Percentiles rank a stretch among this genome's conserved stretches.
Conservation (phyloP, 2,797 vertebrate genomes). For the Octomys mimax region DNA sequence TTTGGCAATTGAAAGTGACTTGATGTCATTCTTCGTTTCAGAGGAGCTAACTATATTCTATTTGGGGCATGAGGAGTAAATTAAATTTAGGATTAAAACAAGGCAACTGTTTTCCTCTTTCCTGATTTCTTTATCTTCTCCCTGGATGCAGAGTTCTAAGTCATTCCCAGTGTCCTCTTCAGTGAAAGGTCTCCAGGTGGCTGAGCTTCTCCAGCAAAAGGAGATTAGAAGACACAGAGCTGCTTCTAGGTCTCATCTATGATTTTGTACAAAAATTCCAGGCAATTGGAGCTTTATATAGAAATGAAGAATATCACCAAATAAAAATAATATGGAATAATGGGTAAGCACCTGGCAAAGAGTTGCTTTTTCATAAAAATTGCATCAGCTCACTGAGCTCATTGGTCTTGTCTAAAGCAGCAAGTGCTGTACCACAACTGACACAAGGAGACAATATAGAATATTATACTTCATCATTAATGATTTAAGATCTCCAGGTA, state of each 20-base stretch:
- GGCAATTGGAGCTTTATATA: not conserved
- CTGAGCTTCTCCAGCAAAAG: not conserved
- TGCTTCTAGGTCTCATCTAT: not conserved
- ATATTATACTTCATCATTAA: not conserved
- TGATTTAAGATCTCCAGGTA: not conserved
- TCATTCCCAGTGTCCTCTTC: not conserved
- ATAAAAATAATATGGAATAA: not conserved
- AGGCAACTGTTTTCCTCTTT: not conserved
- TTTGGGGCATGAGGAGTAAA: not conserved
- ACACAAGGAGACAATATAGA: not conserved
- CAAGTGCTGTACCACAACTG: not conserved
- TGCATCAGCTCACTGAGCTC: not conserved
- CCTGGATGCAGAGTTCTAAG: not conserved
- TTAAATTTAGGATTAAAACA: not conserved
- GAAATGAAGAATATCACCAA: not conserved
- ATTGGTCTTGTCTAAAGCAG: not conserved
- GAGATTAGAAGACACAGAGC: not conserved
- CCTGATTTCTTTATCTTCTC: not conserved
- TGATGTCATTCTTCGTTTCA: not conserved
- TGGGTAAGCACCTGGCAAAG: not conserved
- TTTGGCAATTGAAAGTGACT: not conserved
- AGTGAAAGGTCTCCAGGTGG: not conserved
- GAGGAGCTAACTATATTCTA: not conserved
- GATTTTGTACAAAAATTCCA: not conserved
- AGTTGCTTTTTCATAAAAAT: not conserved